Percentiles rank a stretch among this genome's conserved stretches.
Evolutionary conservation across 2,797 vertebrate genomes (phyloP).

Genomic region (Meriones psammophilus): DNA sequence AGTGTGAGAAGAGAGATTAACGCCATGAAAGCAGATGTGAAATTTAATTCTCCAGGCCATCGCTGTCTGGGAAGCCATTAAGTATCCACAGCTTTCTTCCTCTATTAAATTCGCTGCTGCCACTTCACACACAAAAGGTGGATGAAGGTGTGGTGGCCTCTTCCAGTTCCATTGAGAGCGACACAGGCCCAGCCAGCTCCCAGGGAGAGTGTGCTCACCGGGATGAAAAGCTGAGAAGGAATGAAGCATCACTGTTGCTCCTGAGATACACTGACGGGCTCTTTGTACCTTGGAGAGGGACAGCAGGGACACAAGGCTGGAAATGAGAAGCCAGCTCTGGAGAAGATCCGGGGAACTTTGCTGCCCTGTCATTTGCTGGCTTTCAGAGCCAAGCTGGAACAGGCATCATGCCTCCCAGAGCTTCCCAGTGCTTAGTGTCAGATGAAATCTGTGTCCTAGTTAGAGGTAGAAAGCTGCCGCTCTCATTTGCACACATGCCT

Average conservation of each 20-base stretch:
- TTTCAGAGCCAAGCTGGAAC: slow-evolving; percentile 72
- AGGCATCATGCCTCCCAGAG: not conserved
- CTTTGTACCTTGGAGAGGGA: slow-evolving; percentile 91
- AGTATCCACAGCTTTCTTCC: slow-evolving; percentile 99
- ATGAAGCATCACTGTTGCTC: slow-evolving; percentile 91
- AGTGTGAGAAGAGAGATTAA: slow-evolving; percentile 99
- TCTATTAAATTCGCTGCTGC: slow-evolving; percentile 99
- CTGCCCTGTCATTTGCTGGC: slow-evolving; percentile 67
- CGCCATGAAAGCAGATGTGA: slow-evolving; percentile 99
- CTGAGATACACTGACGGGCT: slow-evolving; percentile 86
- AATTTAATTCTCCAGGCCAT: slow-evolving; percentile 99
- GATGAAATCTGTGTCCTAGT: slow-evolving; percentile 46
- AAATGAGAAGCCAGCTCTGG: slow-evolving; percentile 87
- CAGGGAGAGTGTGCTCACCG: slow-evolving; percentile 95
- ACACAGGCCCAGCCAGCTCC: slow-evolving; percentile 94
- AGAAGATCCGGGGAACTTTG: slow-evolving; percentile 83
- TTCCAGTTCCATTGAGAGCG: slow-evolving; percentile 96
- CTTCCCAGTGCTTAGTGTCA: not conserved
- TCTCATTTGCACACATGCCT: not conserved
- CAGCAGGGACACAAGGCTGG: slow-evolving; percentile 78
- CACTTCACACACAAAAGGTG: slow-evolving; percentile 98
- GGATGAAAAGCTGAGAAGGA: slow-evolving; percentile 96
- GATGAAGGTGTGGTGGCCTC: slow-evolving; percentile 93
- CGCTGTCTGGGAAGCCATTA: slow-evolving; percentile 99
- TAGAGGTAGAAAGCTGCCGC: slow-evolving; percentile 40